Percentiles rank a stretch among this genome's conserved stretches.
These are phyloP conservation scores for Chrysemys picta DNA, from an alignment of 2,113 vertebrate genomes.

Conservation along the genomic window DNA sequence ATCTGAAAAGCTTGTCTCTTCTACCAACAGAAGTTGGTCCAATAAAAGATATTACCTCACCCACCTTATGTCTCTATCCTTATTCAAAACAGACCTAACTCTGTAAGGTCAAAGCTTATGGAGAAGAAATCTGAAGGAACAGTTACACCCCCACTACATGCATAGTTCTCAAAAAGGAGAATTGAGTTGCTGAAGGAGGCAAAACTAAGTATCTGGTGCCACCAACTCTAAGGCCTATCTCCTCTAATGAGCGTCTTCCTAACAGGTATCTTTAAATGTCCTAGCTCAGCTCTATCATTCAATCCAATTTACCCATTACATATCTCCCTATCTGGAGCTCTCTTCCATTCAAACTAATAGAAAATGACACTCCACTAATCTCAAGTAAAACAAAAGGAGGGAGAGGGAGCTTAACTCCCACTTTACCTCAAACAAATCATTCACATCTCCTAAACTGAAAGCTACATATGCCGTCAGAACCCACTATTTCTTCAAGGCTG, in stretches of 20 bases:
- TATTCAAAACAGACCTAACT: neutral
- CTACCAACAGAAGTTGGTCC: neutral
- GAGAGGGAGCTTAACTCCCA: neutral
- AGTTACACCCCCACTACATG: neutral
- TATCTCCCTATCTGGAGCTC: neutral
- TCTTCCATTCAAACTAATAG: neutral
- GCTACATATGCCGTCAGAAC: neutral
- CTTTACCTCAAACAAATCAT: slow-evolving; percentile 27
- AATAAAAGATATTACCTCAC: neutral
- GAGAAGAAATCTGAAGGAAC: neutral
- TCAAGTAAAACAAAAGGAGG: neutral
- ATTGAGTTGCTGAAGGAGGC: neutral
- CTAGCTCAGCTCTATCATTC: neutral
- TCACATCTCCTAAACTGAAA: neutral
- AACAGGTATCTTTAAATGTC: neutral
- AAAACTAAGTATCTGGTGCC: neutral
- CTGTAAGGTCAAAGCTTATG: neutral
- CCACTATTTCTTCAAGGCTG: neutral
- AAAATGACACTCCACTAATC: neutral
- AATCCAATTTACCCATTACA: neutral
- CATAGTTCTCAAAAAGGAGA: neutral
- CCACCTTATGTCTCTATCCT: neutral
- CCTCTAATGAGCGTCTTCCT: neutral
- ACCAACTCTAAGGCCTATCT: neutral
- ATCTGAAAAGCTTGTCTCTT: neutral